Base-by-base conservation (phyloP, 2,888 invertebrate genomes). In the Philhelius pedissequus region DNA sequence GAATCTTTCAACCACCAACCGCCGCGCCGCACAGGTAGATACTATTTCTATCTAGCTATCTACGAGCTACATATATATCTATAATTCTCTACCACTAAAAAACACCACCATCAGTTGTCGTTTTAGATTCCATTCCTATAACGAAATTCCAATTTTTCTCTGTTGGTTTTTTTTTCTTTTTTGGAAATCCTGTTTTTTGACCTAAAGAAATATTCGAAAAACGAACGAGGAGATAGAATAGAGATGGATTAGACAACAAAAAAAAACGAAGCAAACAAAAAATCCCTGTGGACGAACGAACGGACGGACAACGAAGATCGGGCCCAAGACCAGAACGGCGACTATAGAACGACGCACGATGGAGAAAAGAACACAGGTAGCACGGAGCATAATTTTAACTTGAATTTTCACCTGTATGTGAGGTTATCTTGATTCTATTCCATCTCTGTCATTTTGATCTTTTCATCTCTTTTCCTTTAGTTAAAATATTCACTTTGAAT, bases 101-200 rank as follows among this genome's bases (percentile, higher is more conserved):
- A 32, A 52, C 40, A 69, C n/a, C 69, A 64, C 45, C 71, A 66
- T 77, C 43, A 38, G 66, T 70, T 83, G 83, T 75, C 74, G 74
- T 84, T 79, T 84, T 84, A 83, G 78, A 83, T 83, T 83, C 83
- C 83, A 69, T 74, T 83, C 56, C 73, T 83, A 62, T 69, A 83
- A 64, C 32, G 25, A 83, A 83, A 78, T 83, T 83, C 69, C 69
- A 56, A 27, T 76, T 76, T 35, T 64, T 64, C n/a, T 50, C 9
- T 15, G 11, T 48, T 48, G 20, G 54, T 58, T 38, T 54, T 58
- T 32, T 66, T 64, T 50, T 62, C 58, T 66, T 54, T 70, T 78
- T 79, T 74, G 79, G 64, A 73, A 81, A 86, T 81, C 86, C 86
- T 86, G 86, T 86, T 86, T 86, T 86, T 86, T 86, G 86, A 86